Base-by-base conservation (phyloP, 35 echinoderm and acorn worm species). In the Eucidaris tribuloides region DNA sequence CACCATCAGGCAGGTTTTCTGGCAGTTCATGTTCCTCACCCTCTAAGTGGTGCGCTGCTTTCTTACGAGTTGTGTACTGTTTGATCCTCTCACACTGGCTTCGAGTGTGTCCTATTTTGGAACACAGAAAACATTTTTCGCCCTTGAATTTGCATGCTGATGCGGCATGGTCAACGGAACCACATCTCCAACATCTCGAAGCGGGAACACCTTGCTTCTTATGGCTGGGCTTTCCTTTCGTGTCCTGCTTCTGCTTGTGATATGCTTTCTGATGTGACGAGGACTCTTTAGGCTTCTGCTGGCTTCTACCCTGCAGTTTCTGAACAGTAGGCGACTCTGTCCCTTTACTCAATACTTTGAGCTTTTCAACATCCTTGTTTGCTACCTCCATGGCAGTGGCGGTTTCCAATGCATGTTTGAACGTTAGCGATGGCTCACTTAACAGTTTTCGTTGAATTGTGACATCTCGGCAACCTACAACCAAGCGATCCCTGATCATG, bases 401-500 rank as follows among this genome's bases (percentile, higher is more conserved):
- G 9, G n/a, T 52, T 52, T 52, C 9, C 9, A 52, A n/a, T n/a
- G 48, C 48, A 11, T 52, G 9, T 52, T 52, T 52, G 9, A 52
- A 52, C 9, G 48, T n/a, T 52, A 52, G n/a, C n/a, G n/a, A n/a
- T 31, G 59, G 17, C 30, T 81, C 57, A 46, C 74, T 57, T 11
- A 86, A 33, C 4, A 58, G 46, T 23, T 66, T 64, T 43, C 25
- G 34, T 50, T 88, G 74, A 9, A 65, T 65, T 29, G 7, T 45
- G 2, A 44, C 15, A 13, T 88, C 77, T 38, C 48, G 61, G 13
- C 78, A 35, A 45, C 85, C 76, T 4, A 76, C 56, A 11, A 88
- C 58, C 0, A 81, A 45, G 2, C 58, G 59, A 54, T 81, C 57
- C 15, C 85, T 4, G 11, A 88, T 4, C 77, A 70, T 88, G 4